Base-by-base conservation (phyloP, 2,888 invertebrate species). In the Melanotus villosus region DNA sequence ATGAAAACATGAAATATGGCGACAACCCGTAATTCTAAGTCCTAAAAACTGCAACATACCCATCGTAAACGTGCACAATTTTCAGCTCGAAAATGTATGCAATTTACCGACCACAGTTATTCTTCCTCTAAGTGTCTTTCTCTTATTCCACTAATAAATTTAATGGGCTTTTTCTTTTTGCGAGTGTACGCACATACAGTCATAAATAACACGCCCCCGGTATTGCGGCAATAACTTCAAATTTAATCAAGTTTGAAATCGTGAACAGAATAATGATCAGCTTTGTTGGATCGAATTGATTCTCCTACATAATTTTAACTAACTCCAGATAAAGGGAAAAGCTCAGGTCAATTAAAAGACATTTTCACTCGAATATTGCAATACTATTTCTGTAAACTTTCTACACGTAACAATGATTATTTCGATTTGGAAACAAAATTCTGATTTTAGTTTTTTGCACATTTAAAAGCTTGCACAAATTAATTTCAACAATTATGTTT, bases 201-300 rank as follows among this genome's bases (percentile, higher is more conserved):
- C 73, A 77, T 78, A 79, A 79, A 78, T 78, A 77, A 77, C 73
- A 73, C 74, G 76, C 73, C 75, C 73, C 68, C 70, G 69, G 71
- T 71, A 72, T 75, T 74, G 72, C 75, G 68, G 78, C 77, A 80
- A 78, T 80, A 80, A 78, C 79, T 78, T 76, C 78, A 79, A 78
- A 78, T 80, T 80, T 80, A 80, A 80, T 80, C 79, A 79, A 79
- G 78, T 78, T 78, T 76, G 76, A 75, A 77, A 73, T 75, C 78
- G 78, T 75, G 78, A 71, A 75, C 72, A 68, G 79, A 79, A 80
- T 80, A 78, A 76, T 74, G 75, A 79, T 77, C 75, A 77, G 76
- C 72, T 73, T 74, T 72, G 69, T 66, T 62, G 58, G 57, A 56
- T 66, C 47, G 63, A 62, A 70, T 66, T 70, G 70, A 70, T 70